Evolutionary conservation across 2,888 invertebrate genomes (phyloP).

Genomic region (Aproaerema taeniolella): DNA sequence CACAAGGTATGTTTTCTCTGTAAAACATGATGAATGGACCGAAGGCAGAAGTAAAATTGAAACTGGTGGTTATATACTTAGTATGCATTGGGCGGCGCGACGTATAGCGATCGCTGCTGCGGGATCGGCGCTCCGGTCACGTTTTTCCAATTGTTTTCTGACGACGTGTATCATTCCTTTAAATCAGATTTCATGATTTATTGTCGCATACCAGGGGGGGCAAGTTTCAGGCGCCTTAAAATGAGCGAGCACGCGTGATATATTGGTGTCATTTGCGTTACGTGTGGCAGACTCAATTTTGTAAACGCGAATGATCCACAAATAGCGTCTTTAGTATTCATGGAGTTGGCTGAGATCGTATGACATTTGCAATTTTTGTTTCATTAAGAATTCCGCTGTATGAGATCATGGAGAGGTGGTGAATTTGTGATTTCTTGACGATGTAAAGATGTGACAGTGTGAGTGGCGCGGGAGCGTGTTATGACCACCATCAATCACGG

Average conservation of each 20-base stretch:
- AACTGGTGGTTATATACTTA: constrained; percentile 65
- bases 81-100: constrained; percentile 71
- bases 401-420: constrained; percentile 42
- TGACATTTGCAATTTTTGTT: constrained; percentile 75
- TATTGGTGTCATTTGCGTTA: constrained; percentile 59
- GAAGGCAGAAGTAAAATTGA: constrained; percentile 61
- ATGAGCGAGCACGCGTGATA: constrained; percentile 43
- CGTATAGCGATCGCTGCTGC: constrained; percentile 54
- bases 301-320: constrained; percentile 61
- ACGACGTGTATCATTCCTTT: constrained; percentile 74
- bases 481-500: constrained; percentile 40
- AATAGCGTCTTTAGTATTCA: constrained; percentile 74
- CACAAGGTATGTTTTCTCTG: constrained; percentile 20
- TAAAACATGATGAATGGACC: constrained; percentile 42
- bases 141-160: constrained; percentile 75
- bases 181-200: constrained; percentile 68
- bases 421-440: background rate
- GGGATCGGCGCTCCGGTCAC: constrained; percentile 59
- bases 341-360: constrained; percentile 59
- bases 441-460: background rate
- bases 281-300: constrained; percentile 58
- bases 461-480: constrained; percentile 27
- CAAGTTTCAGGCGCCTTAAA: constrained; percentile 30
- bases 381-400: constrained; percentile 72
- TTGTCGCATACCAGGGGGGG: constrained; percentile 35